Percentiles rank a stretch among this genome's conserved stretches.
These are phyloP conservation scores for Tragelaphus eurycerus DNA, from an alignment of 2,797 vertebrate genomes.

Conservation along the genomic window DNA sequence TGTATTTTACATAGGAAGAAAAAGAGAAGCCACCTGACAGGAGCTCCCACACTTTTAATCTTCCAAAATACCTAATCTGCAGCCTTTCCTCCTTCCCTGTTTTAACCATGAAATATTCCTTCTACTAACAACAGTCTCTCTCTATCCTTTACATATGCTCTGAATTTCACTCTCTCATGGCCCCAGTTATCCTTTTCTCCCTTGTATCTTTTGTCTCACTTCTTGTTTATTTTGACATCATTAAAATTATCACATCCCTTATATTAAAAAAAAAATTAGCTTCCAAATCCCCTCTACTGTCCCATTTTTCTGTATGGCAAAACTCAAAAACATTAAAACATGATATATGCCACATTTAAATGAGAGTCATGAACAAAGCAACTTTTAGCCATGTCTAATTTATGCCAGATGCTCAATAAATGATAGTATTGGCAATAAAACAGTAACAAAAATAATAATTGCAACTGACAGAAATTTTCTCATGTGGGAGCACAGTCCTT, in stretches of 20 bases:
- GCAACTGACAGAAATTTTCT: background rate
- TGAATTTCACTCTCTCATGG: background rate
- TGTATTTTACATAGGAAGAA: background rate
- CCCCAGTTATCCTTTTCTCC: background rate
- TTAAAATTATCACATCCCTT: background rate
- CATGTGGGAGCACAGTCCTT: background rate
- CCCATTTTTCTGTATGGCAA: background rate
- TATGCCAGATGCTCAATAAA: slow-evolving; percentile 2
- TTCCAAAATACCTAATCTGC: background rate
- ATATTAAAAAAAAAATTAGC: background rate
- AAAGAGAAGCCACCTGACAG: background rate
- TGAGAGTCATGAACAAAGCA: background rate
- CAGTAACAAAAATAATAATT: slow-evolving; percentile 6
- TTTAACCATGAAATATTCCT: background rate
- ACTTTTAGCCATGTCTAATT: background rate
- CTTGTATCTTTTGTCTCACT: background rate
- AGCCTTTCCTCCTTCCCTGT: background rate
- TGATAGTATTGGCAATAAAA: background rate
- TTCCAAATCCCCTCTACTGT: background rate
- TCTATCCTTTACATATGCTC: background rate
- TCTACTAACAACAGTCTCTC: background rate
- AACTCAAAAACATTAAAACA: background rate
- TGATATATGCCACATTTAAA: background rate
- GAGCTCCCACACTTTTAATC: background rate
- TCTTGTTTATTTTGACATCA: background rate